Percentiles rank a stretch among this genome's conserved stretches.
phyloP scores from a whole-genome alignment of 2,888 invertebrate genomes.

The Pollenia griseotomentosa region DNA sequence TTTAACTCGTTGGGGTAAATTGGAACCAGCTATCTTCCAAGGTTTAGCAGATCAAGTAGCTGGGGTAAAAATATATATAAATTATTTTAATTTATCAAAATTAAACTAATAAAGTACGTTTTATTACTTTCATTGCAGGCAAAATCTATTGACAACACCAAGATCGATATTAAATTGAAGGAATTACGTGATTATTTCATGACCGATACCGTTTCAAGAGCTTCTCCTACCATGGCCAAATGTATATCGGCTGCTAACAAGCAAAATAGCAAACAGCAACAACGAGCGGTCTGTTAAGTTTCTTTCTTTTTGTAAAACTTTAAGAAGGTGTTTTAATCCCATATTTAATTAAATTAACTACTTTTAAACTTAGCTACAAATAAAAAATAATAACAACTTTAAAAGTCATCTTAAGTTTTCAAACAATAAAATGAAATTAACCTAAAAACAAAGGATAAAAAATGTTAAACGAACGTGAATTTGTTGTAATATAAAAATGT shows the following conservation, averaged over 20 bases:
- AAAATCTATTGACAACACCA: slow-evolving; percentile 85
- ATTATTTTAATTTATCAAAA: not conserved
- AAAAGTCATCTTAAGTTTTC: slow-evolving; percentile 26
- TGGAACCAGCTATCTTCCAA: slow-evolving; percentile 93
- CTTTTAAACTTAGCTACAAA: slow-evolving; percentile 63
- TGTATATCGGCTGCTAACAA: slow-evolving; percentile 96
- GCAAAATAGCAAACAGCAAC: slow-evolving; percentile 78
- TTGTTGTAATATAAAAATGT: not conserved
- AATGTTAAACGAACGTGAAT: slow-evolving; percentile 4
- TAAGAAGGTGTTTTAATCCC: slow-evolving; percentile 56
- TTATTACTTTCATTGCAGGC: slow-evolving; percentile 78
- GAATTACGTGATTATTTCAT: slow-evolving; percentile 94
- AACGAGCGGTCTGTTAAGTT: slow-evolving; percentile 77
- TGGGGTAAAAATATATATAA: slow-evolving; percentile 84
- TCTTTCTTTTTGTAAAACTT: slow-evolving; percentile 3
- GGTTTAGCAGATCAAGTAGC: slow-evolving; percentile 91
- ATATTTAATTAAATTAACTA: slow-evolving; percentile 41
- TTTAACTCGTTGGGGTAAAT: slow-evolving; percentile 92
- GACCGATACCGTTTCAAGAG: slow-evolving; percentile 98
- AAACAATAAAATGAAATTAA: slow-evolving; percentile 29
- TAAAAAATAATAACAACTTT: slow-evolving; percentile 24
- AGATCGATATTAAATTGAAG: slow-evolving; percentile 90
- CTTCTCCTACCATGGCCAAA: slow-evolving; percentile 99
- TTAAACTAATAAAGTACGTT: slow-evolving; percentile 2
- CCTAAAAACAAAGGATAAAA: not conserved